Evolutionary conservation across 2,888 invertebrate species (phyloP), one percentile per base, ranked within the genome.

Genomic region (Adela reaumurella): DNA sequence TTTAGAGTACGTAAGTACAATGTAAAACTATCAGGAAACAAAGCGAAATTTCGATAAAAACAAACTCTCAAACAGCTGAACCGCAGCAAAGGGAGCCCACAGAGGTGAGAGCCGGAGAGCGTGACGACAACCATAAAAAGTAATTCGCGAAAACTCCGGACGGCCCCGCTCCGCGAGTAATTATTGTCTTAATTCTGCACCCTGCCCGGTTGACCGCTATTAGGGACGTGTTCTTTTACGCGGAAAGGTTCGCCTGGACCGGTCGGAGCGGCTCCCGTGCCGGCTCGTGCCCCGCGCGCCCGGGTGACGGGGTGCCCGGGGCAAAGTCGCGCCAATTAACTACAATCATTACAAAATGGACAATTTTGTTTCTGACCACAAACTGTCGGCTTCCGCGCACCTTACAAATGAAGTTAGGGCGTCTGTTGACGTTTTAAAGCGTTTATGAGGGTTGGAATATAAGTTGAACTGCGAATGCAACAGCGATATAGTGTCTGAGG

Each of bases 101-200:
- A 35, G 14, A 14, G 49, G 49, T 49, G 50, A 52, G 24, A 24
- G 24, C 24, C 24, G 5, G 24, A 24, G 14, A 35, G 6, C 51
- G 51, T 51, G 50, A 52, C 49, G 48, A 17, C 35, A 35, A 55
- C 59, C 60, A 63, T 74, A 70, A 74, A 74, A 76, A 74, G 73
- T 71, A 72, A 72, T 69, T 69, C 64, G 61, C 68, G 68, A 68
- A 70, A 66, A 67, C 62, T 64, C 57, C n/a, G n/a, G n/a, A n/a
- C n/a, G n/a, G n/a, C n/a, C 52, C 51, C 54, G 56, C 58, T 65
- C 68, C 35, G 43, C 29, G 67, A 65, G 67, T 70, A 68, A 72
- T 77, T 74, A 74, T 76, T 72, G 76, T 77, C 76, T 77, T 74
- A 72, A 76, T 77, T 74, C 69, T 65, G 64, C 35, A 35, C 62